phyloP scores from a whole-genome alignment of 2,113 vertebrate species.

The Struthidea cinerea region DNA sequence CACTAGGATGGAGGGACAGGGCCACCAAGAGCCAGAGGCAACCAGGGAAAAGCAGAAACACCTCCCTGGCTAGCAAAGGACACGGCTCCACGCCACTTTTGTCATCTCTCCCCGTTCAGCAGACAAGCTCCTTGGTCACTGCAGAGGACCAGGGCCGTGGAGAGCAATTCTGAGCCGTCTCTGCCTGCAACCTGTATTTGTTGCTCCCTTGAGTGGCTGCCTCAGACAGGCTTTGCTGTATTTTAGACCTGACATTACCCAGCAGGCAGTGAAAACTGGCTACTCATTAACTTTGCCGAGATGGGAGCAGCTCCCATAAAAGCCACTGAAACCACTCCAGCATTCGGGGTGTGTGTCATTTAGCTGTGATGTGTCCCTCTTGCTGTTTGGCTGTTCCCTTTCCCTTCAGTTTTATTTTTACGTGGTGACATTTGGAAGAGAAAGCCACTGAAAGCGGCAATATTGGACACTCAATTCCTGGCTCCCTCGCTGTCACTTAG shows the following conservation, averaged over 20 bases:
- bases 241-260: slow-evolving; percentile 66
- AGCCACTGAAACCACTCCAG: slow-evolving; percentile 46
- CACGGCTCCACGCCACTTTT: neutral
- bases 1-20: neutral
- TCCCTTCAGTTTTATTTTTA: slow-evolving; percentile 41
- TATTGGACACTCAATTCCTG: neutral
- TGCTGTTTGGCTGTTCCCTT: neutral
- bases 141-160: neutral
- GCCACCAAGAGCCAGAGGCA: neutral
- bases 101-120: neutral
- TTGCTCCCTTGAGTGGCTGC: slow-evolving; percentile 26
- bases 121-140: neutral
- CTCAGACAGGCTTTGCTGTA: slow-evolving; percentile 38
- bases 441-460: neutral
- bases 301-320: slow-evolving; percentile 66
- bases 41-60: neutral
- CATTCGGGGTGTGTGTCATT: slow-evolving; percentile 41
- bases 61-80: neutral
- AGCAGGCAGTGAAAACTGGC: slow-evolving; percentile 58
- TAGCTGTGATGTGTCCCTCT: slow-evolving; percentile 52
- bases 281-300: slow-evolving; percentile 49
- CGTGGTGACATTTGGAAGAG: slow-evolving; percentile 23
- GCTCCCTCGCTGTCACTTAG: slow-evolving; percentile 31
- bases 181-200: slow-evolving; percentile 10
- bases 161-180: neutral